phyloP scores from a whole-genome alignment of 2,888 invertebrate genomes.

The Ectobius pallidus region DNA sequence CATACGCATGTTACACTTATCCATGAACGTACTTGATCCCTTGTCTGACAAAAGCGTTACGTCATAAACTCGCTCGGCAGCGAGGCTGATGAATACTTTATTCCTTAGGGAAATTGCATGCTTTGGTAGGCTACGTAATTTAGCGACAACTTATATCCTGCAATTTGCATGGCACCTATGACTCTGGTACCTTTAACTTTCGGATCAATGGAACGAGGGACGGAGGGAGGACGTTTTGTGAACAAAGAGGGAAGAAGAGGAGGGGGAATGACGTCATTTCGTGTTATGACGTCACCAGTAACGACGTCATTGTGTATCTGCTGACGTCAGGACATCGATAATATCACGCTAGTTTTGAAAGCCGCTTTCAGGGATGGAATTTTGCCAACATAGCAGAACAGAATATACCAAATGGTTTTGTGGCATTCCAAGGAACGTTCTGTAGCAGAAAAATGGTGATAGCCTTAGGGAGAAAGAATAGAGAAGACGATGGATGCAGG shows the following conservation, averaged over 20 bases:
- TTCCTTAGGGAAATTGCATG: too few species aligned
- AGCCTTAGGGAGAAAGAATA: background rate
- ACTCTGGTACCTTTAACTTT: background rate
- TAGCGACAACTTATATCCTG: too few species aligned
- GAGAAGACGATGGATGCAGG: background rate
- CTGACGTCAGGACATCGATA: constrained; percentile 2
- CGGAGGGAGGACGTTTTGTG: background rate
- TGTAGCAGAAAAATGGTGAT: background rate
- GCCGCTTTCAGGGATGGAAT: background rate
- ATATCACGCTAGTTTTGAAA: background rate
- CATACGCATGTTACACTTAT: too few species aligned
- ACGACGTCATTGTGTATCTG: background rate
- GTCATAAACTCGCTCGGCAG: too few species aligned
- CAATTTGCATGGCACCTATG: too few species aligned
- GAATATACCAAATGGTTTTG: background rate
- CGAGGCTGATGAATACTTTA: too few species aligned
- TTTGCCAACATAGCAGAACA: background rate
- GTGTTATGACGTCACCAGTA: background rate
- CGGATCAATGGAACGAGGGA: background rate
- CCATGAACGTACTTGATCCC: too few species aligned
- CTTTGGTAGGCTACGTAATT: too few species aligned
- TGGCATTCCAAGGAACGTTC: background rate
- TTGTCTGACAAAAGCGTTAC: too few species aligned
- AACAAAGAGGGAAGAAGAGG: background rate
- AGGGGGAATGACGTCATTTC: background rate